Conservation (phyloP, 2,113 vertebrate species). For the Lagopus leucura region DNA sequence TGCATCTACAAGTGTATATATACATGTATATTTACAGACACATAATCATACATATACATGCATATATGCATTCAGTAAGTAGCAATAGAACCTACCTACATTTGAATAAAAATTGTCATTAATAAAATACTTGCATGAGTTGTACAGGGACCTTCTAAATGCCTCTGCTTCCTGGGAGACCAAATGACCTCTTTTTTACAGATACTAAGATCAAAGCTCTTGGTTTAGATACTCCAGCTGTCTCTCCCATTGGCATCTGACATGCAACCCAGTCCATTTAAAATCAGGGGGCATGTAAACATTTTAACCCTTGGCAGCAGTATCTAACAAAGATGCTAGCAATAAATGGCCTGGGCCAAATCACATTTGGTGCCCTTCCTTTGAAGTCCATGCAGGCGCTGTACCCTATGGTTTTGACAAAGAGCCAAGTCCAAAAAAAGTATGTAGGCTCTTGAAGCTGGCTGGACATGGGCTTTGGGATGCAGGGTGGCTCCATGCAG, state of each 20-base stretch:
- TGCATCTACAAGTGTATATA: not conserved
- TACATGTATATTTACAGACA: not conserved
- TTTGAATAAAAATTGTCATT: constrained; percentile 52
- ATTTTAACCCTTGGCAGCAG: constrained; percentile 76
- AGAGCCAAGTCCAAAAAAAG: constrained; percentile 75
- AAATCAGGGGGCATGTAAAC: constrained; percentile 76
- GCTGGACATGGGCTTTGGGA: constrained; percentile 14
- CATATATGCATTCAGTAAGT: constrained; percentile 36
- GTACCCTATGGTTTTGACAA: constrained; percentile 65
- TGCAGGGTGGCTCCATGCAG: not conserved
- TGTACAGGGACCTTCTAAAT: constrained; percentile 72
- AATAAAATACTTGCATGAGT: constrained; percentile 73
- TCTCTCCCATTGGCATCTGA: constrained; percentile 78
- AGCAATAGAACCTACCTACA: constrained; percentile 59
- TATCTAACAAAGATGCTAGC: constrained; percentile 72
- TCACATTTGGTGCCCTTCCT: constrained; percentile 66
- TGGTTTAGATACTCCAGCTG: constrained; percentile 78
- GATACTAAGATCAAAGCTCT: constrained; percentile 79
- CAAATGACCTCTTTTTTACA: constrained; percentile 76
- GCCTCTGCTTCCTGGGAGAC: constrained; percentile 76
- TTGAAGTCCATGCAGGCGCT: constrained; percentile 68
- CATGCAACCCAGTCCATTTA: constrained; percentile 74
- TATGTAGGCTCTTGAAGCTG: constrained; percentile 36
- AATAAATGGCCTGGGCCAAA: constrained; percentile 68
- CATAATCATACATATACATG: not conserved